Evolutionary conservation across 1,140 invertebrate genomes (phyloP).

Genomic region (Chymomyza costata): DNA sequence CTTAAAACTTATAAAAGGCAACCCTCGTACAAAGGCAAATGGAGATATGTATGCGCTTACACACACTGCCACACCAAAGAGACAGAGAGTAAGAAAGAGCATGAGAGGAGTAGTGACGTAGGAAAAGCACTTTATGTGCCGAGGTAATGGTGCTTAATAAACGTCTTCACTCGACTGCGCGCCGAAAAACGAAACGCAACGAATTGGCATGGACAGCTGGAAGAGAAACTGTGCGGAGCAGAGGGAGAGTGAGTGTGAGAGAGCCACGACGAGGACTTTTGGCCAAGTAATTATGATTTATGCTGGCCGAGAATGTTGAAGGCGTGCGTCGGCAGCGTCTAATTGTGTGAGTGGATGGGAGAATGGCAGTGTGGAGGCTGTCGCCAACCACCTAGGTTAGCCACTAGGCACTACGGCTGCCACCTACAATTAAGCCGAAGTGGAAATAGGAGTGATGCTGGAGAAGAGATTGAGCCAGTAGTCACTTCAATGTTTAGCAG

Average conservation of each 20-base stretch:
- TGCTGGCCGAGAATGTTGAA: constrained; percentile 51
- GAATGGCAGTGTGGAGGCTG: constrained; percentile 19
- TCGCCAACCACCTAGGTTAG: not conserved
- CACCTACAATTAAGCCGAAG: too few relatives aligned
- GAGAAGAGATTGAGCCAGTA: too few relatives aligned
- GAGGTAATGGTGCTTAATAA: constrained; percentile 66
- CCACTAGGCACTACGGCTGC: not conserved
- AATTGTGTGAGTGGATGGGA: constrained; percentile 48
- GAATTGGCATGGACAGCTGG: not conserved
- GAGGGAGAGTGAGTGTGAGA: not conserved
- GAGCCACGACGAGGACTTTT: constrained; percentile 13
- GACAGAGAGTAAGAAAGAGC: too few relatives aligned
- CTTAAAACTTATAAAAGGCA: too few relatives aligned
- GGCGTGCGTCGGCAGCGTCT: constrained; percentile 33
- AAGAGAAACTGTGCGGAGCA: not conserved
- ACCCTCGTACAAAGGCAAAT: too few relatives aligned
- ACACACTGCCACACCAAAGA: too few relatives aligned
- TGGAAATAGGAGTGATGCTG: too few relatives aligned
- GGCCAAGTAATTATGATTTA: constrained; percentile 65
- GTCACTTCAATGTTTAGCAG: too few relatives aligned
- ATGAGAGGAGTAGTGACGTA: too few relatives aligned
- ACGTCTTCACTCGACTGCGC: constrained; percentile 64
- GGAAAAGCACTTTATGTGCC: constrained; percentile 64
- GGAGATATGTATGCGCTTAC: too few relatives aligned
- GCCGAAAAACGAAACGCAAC: constrained; percentile 8